Evolutionary conservation across 1,140 invertebrate species (phyloP).

Genomic region (Calycopis cecrops): DNA sequence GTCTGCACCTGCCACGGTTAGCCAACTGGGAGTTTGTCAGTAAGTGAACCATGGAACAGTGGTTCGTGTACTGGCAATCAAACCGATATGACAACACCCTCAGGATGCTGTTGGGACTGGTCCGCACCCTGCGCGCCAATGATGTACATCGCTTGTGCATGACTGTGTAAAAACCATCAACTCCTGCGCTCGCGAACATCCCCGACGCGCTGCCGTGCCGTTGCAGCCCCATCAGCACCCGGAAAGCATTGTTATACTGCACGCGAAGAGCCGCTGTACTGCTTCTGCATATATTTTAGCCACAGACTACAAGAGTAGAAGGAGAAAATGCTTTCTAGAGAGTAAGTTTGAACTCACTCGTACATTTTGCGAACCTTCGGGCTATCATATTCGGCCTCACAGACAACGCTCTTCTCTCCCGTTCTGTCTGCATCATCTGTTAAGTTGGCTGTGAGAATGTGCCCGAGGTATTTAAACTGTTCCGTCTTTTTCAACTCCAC

Average conservation of each 20-base stretch:
- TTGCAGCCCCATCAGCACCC: not conserved
- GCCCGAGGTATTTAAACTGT: no score
- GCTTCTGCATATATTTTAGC: no score
- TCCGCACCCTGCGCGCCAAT: slow-evolving; percentile 6
- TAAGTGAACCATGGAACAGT: not conserved
- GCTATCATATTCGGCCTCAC: no score
- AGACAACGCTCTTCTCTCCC: no score
- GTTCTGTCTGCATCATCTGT: no score
- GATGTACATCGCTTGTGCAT: slow-evolving; percentile 11
- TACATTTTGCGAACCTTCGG: no score
- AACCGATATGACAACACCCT: slow-evolving; percentile 5
- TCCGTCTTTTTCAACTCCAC: no score
- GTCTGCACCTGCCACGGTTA: not conserved
- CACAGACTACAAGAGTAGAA: no score
- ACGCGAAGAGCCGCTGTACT: no score
- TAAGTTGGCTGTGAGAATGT: no score
- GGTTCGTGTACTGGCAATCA: slow-evolving; percentile 5
- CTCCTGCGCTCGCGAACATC: not conserved
- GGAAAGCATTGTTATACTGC: not conserved
- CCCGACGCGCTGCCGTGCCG: not conserved
- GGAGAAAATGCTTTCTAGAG: no score
- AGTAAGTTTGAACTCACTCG: no score
- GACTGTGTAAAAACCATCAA: not conserved
- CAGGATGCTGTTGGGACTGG: slow-evolving; percentile 12
- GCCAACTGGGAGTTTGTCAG: not conserved